phyloP scores from a whole-genome alignment of 2,888 invertebrate species.

The Holacanthella duospinosa region DNA sequence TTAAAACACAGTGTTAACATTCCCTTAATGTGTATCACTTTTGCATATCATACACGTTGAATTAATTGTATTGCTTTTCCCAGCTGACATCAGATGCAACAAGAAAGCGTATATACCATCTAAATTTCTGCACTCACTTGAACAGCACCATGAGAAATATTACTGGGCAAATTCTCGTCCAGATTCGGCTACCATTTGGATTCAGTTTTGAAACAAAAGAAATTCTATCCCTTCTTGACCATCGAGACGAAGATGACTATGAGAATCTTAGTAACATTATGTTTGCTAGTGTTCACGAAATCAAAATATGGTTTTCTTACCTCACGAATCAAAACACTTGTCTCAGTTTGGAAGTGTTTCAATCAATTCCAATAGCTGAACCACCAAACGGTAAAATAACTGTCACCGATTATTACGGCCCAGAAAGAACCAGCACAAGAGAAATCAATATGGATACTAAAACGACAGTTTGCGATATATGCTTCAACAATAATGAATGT shows the following conservation, averaged over 20 bases:
- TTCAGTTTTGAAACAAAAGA: constrained; percentile 8
- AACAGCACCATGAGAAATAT: too few relatives aligned
- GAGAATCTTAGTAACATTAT: too few relatives aligned
- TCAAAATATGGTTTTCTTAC: constrained; percentile 45
- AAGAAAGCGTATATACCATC: too few relatives aligned
- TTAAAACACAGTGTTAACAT: too few relatives aligned
- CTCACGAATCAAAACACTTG: neutral
- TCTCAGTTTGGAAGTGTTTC: neutral
- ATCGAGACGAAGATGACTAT: too few relatives aligned
- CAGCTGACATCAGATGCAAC: too few relatives aligned
- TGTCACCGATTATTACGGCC: constrained; percentile 9
- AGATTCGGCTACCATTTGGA: constrained; percentile 5
- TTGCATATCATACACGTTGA: too few relatives aligned
- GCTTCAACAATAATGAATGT: constrained; percentile 7
- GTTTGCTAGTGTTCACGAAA: too few relatives aligned
- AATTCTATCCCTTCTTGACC: too few relatives aligned
- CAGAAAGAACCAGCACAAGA: neutral
- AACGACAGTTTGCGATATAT: constrained; percentile 10
- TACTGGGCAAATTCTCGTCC: neutral
- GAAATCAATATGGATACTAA: neutral
- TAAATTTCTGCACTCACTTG: too few relatives aligned
- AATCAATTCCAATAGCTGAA: neutral
- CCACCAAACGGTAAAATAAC: neutral
- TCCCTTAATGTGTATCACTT: too few relatives aligned
- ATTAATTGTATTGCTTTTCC: too few relatives aligned